These are phyloP conservation scores for Tragelaphus buxtoni DNA, from an alignment of 2,113 vertebrate species.

Conservation along the genomic window DNA sequence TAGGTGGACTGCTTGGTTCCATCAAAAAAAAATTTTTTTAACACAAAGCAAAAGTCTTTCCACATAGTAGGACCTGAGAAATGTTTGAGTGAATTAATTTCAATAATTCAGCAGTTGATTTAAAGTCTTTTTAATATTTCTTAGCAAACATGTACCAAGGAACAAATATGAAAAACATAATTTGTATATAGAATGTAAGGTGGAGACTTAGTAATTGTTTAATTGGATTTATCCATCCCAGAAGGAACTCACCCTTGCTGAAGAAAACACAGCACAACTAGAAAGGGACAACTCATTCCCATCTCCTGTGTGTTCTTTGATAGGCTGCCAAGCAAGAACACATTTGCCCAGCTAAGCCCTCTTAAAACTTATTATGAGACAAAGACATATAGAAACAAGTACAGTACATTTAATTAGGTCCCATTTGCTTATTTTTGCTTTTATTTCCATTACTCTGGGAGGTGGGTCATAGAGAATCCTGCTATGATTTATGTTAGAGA, in stretches of 20 bases:
- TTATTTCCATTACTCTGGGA: neutral
- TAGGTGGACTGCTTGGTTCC: neutral
- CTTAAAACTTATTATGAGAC: neutral
- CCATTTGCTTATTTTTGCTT: neutral
- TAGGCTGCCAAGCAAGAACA: slow-evolving; percentile 37
- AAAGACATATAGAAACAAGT: neutral
- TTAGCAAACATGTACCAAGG: neutral
- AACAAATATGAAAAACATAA: neutral
- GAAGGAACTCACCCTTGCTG: neutral
- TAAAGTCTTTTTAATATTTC: neutral
- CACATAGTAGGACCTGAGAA: neutral
- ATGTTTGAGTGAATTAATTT: slow-evolving; percentile 19
- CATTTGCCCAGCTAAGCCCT: slow-evolving; percentile 37
- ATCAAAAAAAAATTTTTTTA: neutral
- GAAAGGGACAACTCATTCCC: neutral
- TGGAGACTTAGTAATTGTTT: slow-evolving; percentile 20
- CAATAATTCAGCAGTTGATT: neutral
- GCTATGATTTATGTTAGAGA: neutral
- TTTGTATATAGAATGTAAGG: neutral
- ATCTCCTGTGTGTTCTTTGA: neutral
- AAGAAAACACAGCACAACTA: neutral
- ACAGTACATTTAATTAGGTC: neutral
- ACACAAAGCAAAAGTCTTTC: neutral
- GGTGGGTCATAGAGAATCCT: neutral
- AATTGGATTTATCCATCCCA: neutral